These are phyloP conservation scores for Dastarcus helophoroides DNA, from an alignment of 2,888 invertebrate species.

Conservation along the genomic window DNA sequence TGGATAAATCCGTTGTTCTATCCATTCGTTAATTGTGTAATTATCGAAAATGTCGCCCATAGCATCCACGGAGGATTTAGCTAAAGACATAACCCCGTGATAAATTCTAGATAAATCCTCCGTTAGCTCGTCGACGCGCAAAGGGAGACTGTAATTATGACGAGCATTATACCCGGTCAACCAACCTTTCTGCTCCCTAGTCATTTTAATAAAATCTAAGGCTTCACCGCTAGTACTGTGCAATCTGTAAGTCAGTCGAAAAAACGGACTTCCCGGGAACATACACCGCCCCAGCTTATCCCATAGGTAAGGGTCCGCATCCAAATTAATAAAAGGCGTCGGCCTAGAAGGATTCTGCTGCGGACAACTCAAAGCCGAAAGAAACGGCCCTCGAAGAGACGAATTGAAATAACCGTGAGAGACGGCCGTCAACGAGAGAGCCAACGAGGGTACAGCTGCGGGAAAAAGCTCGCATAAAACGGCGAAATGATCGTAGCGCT, in stretches of 20 bases:
- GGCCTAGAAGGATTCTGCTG: slow-evolving; percentile 24
- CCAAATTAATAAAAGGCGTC: slow-evolving; percentile 44
- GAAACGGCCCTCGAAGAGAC: slow-evolving; percentile 37
- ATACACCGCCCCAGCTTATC: slow-evolving; percentile 49
- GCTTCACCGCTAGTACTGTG: slow-evolving; percentile 36
- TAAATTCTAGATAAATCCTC: slow-evolving; percentile 45
- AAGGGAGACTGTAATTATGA: slow-evolving; percentile 56
- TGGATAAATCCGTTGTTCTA: slow-evolving; percentile 55
- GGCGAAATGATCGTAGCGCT: slow-evolving; percentile 59
- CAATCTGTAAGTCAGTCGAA: slow-evolving; percentile 38
- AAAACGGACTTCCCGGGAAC: slow-evolving; percentile 51
- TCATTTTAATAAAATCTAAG: slow-evolving; percentile 32
- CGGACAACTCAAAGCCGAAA: slow-evolving; percentile 45
- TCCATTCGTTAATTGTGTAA: slow-evolving; percentile 51
- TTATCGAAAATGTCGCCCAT: slow-evolving; percentile 48
- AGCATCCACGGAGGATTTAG: slow-evolving; percentile 43
- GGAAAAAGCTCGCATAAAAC: slow-evolving; percentile 57
- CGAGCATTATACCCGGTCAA: slow-evolving; percentile 58
- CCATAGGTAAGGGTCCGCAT: slow-evolving; percentile 50
- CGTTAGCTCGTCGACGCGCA: slow-evolving; percentile 51
- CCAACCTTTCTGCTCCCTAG: slow-evolving; percentile 43
- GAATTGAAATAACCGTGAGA: slow-evolving; percentile 50
- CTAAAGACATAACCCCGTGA: slow-evolving; percentile 43
- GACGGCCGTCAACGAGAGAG: slow-evolving; percentile 46
- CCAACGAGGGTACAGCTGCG: slow-evolving; percentile 52